Base-by-base conservation (phyloP, 2,888 invertebrate species). In the Drosophila mayaguana region DNA sequence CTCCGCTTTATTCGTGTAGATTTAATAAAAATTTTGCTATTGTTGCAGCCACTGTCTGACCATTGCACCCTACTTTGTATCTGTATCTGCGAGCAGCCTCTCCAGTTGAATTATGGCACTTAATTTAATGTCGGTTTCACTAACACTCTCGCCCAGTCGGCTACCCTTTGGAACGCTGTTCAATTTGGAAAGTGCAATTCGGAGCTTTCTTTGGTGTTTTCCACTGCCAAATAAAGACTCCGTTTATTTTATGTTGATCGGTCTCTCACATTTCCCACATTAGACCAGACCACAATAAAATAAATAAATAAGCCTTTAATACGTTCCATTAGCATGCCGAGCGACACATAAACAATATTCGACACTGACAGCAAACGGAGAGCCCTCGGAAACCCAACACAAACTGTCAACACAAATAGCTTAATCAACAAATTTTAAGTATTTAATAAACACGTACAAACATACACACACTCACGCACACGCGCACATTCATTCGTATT, bases 11-110 rank as follows among this genome's bases (percentile, higher is more conserved):
- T 50, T 66, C 82, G 70, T 80, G 89, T 80, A 83, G 72, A 88
- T 86, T 85, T 90, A 85, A 90, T 85, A 86, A 38, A 54, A 38
- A 71, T 85, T 62, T 73, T 72, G 72, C 84, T 78, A 80, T 80
- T 83, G 80, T 81, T 81, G 63, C 73, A 65, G 72, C 54, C 54
- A 22, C 57, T 80, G 77, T 73, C 80, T 81, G 78, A 81, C 79
- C 78, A 78, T 68, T 81, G 79, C 53, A 55, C 80, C 59, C 68
- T 69, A 25, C 22, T 51, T 34, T 40, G 42, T 22, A 32, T 36
- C 28, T 40, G 42, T n/a, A 32, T 40, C 34, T 40, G 42, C 16
- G 36, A 61, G 55, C 34, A 38, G 55, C n/a, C 76, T 70, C 81
- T 77, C 18, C 64, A 79, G 61, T 67, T 59, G 54, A 79, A 79